phyloP scores from a whole-genome alignment of 2,797 vertebrate genomes.

The Neosilurus mollespiculum region DNA sequence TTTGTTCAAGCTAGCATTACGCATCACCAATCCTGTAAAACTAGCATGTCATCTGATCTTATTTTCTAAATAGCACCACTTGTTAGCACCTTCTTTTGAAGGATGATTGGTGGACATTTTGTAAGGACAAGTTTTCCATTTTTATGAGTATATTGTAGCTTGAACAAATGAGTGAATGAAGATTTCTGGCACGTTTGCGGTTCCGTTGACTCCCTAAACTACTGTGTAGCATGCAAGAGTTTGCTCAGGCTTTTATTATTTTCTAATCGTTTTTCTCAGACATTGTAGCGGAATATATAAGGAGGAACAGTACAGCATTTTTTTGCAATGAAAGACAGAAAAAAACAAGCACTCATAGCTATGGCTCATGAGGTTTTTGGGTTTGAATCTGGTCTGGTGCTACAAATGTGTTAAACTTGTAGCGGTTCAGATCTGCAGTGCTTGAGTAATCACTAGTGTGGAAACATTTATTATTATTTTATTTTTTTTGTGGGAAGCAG shows the following conservation, averaged over 20 bases:
- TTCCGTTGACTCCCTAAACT: slow-evolving; percentile 6
- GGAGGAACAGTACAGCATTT: background rate
- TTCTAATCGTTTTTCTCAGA: background rate
- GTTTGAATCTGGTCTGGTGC: background rate
- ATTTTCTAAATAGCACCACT: background rate
- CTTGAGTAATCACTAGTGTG: background rate
- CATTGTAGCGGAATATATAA: background rate
- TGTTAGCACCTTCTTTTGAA: background rate
- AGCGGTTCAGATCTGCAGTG: background rate
- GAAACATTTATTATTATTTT: background rate
- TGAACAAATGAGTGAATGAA: background rate
- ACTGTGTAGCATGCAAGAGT: slow-evolving; percentile 6
- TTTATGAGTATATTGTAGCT: background rate
- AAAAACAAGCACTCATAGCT: background rate
- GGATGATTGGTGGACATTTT: background rate
- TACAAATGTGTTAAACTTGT: background rate
- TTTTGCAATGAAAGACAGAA: background rate
- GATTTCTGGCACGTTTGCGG: background rate
- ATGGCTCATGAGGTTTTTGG: background rate
- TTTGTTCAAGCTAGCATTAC: background rate
- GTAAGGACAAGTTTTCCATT: background rate
- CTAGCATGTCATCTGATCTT: background rate
- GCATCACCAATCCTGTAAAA: background rate
- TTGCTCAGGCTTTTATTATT: background rate
- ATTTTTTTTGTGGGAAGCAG: background rate